Conservation (phyloP, 1,140 invertebrate genomes). For the Bombus picipes region DNA sequence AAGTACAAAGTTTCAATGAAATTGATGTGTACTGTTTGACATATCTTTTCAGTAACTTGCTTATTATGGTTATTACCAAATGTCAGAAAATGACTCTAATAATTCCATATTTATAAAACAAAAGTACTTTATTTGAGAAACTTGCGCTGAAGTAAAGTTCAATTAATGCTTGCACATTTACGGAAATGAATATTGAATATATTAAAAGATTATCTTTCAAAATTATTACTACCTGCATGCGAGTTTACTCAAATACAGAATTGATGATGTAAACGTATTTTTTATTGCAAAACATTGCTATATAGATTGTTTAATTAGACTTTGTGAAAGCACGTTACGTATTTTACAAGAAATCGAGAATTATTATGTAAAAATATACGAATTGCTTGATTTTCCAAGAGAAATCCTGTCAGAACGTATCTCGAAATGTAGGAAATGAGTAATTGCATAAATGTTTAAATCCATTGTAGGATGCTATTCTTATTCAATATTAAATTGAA, state of each 20-base stretch:
- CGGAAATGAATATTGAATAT: neutral
- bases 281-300: conserved; percentile 29
- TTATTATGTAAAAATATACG: conserved; percentile 6
- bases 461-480: neutral
- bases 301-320: conserved; percentile 25
- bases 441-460: conserved; percentile 9
- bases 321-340: conserved; percentile 4
- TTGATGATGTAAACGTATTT: conserved; percentile 29
- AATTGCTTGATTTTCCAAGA: neutral
- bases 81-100: neutral
- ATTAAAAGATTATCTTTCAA: conserved; percentile 1
- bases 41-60: conserved; percentile 16
- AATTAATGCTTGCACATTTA: conserved; percentile 6
- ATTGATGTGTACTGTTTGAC: conserved; percentile 20
- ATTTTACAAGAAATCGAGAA: conserved; percentile 7
- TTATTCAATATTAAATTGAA: conserved; percentile 25
- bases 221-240: conserved; percentile 11
- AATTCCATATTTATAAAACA: neutral
- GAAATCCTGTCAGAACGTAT: conserved; percentile 24
- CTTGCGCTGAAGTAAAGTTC: conserved; percentile 1
- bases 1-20: conserved; percentile 58
- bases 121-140: neutral
- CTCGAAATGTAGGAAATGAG: neutral
- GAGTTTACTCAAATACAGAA: conserved; percentile 16
- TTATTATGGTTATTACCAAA: conserved; percentile 1